A percentile compares a stretch with the other conserved stretches of the same genome.
These are phyloP conservation scores for Trissolcus japonicus DNA, from an alignment of 2,888 invertebrate species.

Conservation along the genomic window DNA sequence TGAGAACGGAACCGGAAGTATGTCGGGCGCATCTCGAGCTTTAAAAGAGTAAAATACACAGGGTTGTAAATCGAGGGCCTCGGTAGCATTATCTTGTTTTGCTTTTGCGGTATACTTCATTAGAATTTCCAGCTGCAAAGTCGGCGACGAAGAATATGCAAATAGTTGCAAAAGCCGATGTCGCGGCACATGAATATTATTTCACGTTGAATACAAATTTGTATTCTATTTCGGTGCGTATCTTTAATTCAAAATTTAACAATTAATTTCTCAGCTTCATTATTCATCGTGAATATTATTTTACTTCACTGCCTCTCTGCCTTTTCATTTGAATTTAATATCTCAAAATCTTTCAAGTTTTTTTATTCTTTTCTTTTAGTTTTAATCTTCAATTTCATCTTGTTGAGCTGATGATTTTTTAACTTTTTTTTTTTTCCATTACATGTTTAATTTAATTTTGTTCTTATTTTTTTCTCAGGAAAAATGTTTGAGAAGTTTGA, in stretches of 20 bases:
- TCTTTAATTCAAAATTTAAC: slow-evolving; percentile 13
- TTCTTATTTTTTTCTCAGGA: background rate
- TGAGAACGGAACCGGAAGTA: slow-evolving; percentile 53
- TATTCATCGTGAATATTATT: slow-evolving; percentile 26
- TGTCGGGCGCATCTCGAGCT: slow-evolving; percentile 34
- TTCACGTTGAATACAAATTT: slow-evolving; percentile 26
- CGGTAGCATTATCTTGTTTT: slow-evolving; percentile 51
- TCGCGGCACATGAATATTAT: slow-evolving; percentile 37
- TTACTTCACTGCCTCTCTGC: background rate
- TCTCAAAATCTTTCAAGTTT: background rate
- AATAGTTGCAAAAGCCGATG: slow-evolving; percentile 47
- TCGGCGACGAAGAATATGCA: slow-evolving; percentile 43
- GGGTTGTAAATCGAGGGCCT: slow-evolving; percentile 52
- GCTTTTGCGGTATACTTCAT: slow-evolving; percentile 52
- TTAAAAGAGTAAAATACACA: slow-evolving; percentile 54
- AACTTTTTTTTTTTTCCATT: too few relatives aligned
- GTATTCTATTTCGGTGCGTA: slow-evolving; percentile 33
- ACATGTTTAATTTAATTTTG: too few relatives aligned
- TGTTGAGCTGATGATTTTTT: too few relatives aligned
- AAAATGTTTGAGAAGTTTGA: background rate
- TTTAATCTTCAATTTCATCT: background rate
- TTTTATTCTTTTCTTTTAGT: background rate
- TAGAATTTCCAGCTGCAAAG: slow-evolving; percentile 52
- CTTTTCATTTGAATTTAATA: too few relatives aligned
- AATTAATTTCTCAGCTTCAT: slow-evolving; percentile 11